These are phyloP conservation scores for Nipponia nippon DNA, from an alignment of 2,113 vertebrate genomes.

Conservation along the genomic window DNA sequence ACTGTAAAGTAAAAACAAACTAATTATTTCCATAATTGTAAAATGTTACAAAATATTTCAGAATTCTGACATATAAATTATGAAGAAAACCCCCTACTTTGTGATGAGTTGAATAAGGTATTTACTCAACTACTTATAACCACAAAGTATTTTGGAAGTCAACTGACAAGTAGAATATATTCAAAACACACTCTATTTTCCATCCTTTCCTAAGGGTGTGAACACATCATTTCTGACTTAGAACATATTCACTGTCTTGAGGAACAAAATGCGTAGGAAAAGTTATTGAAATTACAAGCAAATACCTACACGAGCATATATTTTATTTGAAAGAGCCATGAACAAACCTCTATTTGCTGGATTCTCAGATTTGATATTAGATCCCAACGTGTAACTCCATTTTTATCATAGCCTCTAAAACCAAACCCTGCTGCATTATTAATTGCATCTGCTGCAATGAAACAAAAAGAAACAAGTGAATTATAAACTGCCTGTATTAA, in stretches of 20 bases:
- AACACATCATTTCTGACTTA: neutral
- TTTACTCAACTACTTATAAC: neutral
- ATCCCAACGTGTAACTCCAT: slow-evolving; percentile 89
- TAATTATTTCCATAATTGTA: neutral
- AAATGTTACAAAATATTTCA: neutral
- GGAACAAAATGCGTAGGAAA: neutral
- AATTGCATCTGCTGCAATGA: slow-evolving; percentile 89
- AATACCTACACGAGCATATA: neutral
- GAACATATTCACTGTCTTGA: neutral
- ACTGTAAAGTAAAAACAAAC: slow-evolving; percentile 73
- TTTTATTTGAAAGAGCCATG: neutral
- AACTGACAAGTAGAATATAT: neutral
- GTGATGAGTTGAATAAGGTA: neutral
- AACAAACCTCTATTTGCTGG: slow-evolving; percentile 91
- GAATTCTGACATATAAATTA: neutral
- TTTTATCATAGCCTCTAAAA: slow-evolving; percentile 92
- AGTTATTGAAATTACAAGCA: neutral
- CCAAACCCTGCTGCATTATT: slow-evolving; percentile 99
- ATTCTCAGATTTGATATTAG: slow-evolving; percentile 94
- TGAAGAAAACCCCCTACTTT: neutral
- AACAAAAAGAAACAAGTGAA: slow-evolving; percentile 6
- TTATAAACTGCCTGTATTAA: neutral
- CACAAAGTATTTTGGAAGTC: neutral
- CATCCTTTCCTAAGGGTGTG: neutral
- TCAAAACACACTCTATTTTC: neutral